Evolutionary conservation across 2,888 invertebrate genomes (phyloP).

Genomic region (Andrena camellia): DNA sequence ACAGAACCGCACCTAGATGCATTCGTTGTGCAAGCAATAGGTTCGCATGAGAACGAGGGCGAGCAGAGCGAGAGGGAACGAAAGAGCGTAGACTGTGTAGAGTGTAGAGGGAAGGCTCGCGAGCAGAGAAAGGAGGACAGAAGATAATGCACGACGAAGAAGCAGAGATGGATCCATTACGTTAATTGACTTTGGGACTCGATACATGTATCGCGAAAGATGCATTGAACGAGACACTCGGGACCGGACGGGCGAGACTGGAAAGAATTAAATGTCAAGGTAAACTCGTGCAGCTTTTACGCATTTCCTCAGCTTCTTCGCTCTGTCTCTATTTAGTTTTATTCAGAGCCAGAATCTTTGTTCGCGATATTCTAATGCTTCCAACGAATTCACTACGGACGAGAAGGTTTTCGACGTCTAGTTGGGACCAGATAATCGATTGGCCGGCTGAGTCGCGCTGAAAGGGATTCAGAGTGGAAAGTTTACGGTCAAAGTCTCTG

Average conservation of each 20-base stretch:
- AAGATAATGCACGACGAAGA: constrained; percentile 5
- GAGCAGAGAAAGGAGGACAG: not conserved
- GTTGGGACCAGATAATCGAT: constrained; percentile 21
- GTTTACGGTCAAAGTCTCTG: constrained; percentile 46
- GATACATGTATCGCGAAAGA: constrained; percentile 27
- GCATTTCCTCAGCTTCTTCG: constrained; percentile 1
- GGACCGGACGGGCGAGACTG: not conserved
- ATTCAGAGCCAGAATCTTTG: not conserved
- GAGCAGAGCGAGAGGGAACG: not conserved
- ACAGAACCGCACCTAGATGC: constrained; percentile 76
- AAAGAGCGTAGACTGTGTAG: no score
- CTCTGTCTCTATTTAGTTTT: not conserved
- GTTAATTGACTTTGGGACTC: constrained; percentile 73
- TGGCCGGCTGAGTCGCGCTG: not conserved
- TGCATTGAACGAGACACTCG: constrained; percentile 8
- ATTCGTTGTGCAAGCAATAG: constrained; percentile 75
- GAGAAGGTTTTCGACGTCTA: not conserved
- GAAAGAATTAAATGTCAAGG: constrained; percentile 40
- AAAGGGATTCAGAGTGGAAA: constrained; percentile 49
- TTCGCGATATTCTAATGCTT: not conserved
- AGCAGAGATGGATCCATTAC: constrained; percentile 65
- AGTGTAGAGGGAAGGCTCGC: not conserved
- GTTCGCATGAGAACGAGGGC: constrained; percentile 33
- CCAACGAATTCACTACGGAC: not conserved
- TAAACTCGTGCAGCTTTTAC: constrained; percentile 13